phyloP scores from a whole-genome alignment of 1,140 invertebrate species.

The Drosophila rhopaloa region DNA sequence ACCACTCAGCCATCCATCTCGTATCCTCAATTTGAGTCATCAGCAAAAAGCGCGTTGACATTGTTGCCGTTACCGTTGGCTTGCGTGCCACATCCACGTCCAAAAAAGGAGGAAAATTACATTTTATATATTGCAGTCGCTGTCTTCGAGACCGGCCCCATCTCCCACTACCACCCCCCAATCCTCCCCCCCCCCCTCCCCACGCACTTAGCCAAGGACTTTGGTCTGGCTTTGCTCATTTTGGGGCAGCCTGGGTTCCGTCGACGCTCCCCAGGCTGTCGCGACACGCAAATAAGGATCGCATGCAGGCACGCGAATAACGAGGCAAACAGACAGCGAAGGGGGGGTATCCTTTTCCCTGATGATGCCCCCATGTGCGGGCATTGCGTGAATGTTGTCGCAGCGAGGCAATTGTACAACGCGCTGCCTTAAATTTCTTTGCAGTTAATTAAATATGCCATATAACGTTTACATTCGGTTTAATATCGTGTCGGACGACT shows the following conservation, averaged over 20 bases:
- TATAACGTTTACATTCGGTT: conserved; percentile 43
- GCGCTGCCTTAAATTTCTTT: conserved; percentile 74
- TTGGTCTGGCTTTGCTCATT: conserved; percentile 41
- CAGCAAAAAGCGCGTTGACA: conserved; percentile 56
- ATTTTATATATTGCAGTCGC: conserved; percentile 62
- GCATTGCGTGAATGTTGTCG: conserved; percentile 64
- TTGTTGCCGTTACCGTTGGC: conserved; percentile 32
- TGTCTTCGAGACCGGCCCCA: background rate
- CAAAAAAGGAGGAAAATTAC: conserved; percentile 59
- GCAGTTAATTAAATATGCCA: conserved; percentile 78
- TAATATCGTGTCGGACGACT: conserved; percentile 42
- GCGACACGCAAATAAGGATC: conserved; percentile 76
- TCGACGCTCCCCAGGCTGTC: conserved; percentile 41
- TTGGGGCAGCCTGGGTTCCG: conserved; percentile 45
- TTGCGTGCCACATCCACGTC: conserved; percentile 47
- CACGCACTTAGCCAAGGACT: conserved; percentile 63
- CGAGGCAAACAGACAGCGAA: conserved; percentile 39
- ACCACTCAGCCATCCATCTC: conserved; percentile 43
- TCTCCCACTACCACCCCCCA: background rate
- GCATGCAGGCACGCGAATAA: conserved; percentile 74
- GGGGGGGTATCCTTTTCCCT: background rate
- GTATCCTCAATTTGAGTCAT: conserved; percentile 70
- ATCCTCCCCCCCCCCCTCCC: background rate
- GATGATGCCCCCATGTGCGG: conserved; percentile 8
- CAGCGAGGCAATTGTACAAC: conserved; percentile 67